A percentile compares a stretch with the other conserved stretches of the same genome.
Evolutionary conservation across 2,797 vertebrate species (phyloP).

Genomic region (Cryptoblepharus egeriae): DNA sequence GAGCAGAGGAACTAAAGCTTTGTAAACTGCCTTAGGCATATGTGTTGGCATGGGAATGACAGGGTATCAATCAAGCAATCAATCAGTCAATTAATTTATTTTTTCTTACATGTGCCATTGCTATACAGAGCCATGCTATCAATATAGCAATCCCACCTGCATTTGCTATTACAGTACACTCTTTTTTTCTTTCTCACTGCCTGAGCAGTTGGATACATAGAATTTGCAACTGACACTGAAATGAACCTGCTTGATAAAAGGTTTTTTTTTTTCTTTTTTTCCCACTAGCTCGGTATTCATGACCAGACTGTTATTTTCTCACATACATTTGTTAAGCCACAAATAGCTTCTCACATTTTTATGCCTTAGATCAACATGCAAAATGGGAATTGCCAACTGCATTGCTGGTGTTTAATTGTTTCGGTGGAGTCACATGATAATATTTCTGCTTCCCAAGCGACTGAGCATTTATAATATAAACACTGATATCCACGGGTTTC

Average conservation of each 20-base stretch:
- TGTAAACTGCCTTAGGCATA: too few species aligned
- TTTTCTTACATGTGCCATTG: too few species aligned
- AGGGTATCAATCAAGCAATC: too few species aligned
- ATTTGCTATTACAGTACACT: not conserved
- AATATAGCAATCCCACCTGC: too few species aligned
- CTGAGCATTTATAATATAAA: slow-evolving; percentile 46
- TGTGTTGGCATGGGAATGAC: too few species aligned
- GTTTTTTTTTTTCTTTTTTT: not conserved
- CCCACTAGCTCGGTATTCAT: slow-evolving; percentile 31
- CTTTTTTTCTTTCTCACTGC: slow-evolving; percentile 4
- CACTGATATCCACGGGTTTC: slow-evolving; percentile 33
- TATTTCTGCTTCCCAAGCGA: slow-evolving; percentile 45
- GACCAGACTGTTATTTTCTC: slow-evolving; percentile 2
- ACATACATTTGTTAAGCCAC: slow-evolving; percentile 26
- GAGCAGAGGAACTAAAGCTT: too few species aligned
- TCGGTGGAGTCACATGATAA: slow-evolving; percentile 6
- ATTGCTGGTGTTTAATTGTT: slow-evolving; percentile 39
- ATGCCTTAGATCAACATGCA: slow-evolving; percentile 18
- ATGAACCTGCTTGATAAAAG: not conserved
- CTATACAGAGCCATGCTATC: too few species aligned
- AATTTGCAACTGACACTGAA: not conserved
- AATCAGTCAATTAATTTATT: too few species aligned
- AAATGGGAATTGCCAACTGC: slow-evolving; percentile 44
- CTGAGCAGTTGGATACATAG: not conserved
- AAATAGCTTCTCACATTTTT: slow-evolving; percentile 21